Evolutionary conservation across 2,888 invertebrate genomes (phyloP), one percentile per base, ranked within the genome.

Genomic region (Melipona beecheii): DNA sequence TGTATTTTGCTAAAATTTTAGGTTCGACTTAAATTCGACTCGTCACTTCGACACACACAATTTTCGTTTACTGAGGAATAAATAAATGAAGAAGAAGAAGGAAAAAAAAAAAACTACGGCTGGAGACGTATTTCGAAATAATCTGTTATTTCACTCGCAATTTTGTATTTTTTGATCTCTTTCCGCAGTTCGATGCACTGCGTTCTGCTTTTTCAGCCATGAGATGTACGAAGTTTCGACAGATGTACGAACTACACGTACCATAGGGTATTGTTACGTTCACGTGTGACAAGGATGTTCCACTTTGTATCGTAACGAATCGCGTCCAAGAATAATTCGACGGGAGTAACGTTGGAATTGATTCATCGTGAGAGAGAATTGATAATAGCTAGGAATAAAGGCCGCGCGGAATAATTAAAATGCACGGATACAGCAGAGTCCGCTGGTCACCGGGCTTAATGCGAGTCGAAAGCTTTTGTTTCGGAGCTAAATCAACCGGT

Each of bases 321-420:
- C 70, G 27, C 17, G 24, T 27, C 17, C 27, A 27, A 56, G 56
- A 64, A 58, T 69, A 50, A 69, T 64, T 73, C 43, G 52, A 24
- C 50, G 65, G 71, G 54, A 81, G 68, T 68, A 69, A 31, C 54
- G 62, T 62, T 11, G 62, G 19, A 78, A 80, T 58, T 69, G 80
- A 79, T 79, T 73, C 54, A 69, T n/a, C 56, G 58, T 31, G 71
- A 49, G 24, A 50, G 78, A 62, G 60, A 64, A 50, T 62, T 58
- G 81, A 69, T 74, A 81, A 81, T 73, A 64, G 62, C 17, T 21
- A 24, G 15, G 68, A 56, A 69, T 50, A 36, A 64, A 68, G 27
- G 50, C 27, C 60, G 60, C 2, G 60, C 21, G 69, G 36, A 69
- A 69, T 81, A 79, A 81, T 81, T 79, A 80, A 79, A 79, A 72